Evolutionary conservation across 1,140 invertebrate species (phyloP), one percentile per base, ranked within the genome.

Genomic region (Hermetia illucens): DNA sequence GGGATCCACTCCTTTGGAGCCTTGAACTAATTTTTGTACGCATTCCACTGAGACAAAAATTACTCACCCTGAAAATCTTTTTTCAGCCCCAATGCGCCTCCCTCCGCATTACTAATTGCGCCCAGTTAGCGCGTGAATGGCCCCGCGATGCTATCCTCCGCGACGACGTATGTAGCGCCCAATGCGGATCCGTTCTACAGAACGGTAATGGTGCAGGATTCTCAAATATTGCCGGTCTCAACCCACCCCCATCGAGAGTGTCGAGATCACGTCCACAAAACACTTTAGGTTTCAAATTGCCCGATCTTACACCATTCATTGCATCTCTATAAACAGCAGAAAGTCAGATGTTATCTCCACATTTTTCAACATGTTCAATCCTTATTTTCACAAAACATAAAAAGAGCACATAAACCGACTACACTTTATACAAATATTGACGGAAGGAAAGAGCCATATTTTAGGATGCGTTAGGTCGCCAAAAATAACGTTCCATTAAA

Each of bases 71-170:
- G n/a, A 22, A 36, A 20, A 8, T 16, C 13, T 43, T 45, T 47
- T 67, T 66, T n/a, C 64, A 91, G 84, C 75, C 83, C 1, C 81
- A 88, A 53, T 93, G 89, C 55, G 86, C 87, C 21, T 91, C 88
- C 0, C 62, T 92, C 12, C 74, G 84, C 43, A 79, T 94, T 35
- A 87, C 84, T 8, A 84, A 90, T 55, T 94, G 89, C 56, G 75
- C 74, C 24, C 77, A 84, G 46, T 65, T 92, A 21, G 62, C 85
- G 18, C 69, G 78, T 18, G 82, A 88, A 61, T 87, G 83, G 61
- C 75, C 82, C 18, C 71, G 77, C 27, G 83, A 89, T 32, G 79
- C 78, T 0, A 82, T 93, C 16, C 55, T 87, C 16, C 70, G 75
- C 3, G 89, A 93, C 49, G 83, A 87, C 46, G 83, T 91, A 1